phyloP scores from a whole-genome alignment of 1,140 invertebrate species.

The Colletes latitarsis region DNA sequence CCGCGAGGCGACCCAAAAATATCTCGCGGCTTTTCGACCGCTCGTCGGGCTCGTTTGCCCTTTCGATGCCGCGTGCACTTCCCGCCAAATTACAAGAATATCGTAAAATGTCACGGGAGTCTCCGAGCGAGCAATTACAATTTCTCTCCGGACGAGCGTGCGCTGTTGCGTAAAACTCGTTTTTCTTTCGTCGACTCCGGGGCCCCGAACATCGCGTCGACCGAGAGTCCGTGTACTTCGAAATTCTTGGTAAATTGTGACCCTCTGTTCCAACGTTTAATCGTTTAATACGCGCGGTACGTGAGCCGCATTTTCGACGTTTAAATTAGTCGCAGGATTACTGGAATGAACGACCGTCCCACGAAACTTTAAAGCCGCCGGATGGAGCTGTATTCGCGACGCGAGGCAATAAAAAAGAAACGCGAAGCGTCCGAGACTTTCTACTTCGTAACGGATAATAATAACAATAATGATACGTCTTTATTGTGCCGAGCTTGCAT shows the following conservation, averaged over 20 bases:
- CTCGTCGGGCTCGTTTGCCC: background rate
- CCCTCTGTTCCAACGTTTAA: slow-evolving; percentile 1
- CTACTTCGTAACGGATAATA: background rate
- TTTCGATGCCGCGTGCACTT: background rate
- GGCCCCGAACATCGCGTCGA: background rate
- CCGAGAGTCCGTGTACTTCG: background rate
- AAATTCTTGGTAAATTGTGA: background rate
- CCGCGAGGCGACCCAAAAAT: background rate
- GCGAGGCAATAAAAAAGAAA: no score
- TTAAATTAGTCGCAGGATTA: slow-evolving; percentile 2
- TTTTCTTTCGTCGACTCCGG: background rate
- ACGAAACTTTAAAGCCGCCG: background rate
- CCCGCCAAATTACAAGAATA: slow-evolving; percentile 1
- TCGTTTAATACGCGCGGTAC: slow-evolving; percentile 3
- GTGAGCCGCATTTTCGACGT: slow-evolving; percentile 1
- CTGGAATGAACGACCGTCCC: background rate
- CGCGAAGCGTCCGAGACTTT: background rate
- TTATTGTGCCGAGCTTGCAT: no score
- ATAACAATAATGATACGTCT: no score
- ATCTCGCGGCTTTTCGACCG: background rate
- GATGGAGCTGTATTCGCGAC: no score
- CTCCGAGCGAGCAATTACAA: background rate
- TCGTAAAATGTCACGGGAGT: background rate
- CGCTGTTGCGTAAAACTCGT: background rate
- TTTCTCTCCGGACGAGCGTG: background rate